phyloP scores from a whole-genome alignment of 2,888 invertebrate genomes.

The Limnephilus marmoratus region DNA sequence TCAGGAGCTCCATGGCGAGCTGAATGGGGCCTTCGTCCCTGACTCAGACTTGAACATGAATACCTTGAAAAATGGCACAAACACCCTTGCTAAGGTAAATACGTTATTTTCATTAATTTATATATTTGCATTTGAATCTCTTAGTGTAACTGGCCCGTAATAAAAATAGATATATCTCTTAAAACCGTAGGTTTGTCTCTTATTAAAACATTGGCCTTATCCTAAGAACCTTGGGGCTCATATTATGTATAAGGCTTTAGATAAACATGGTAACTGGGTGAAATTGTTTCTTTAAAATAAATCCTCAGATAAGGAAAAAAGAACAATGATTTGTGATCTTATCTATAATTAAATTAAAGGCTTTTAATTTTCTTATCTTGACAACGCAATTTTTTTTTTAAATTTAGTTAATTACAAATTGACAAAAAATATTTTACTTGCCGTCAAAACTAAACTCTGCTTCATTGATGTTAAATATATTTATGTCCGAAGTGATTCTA shows the following conservation, averaged over 20 bases:
- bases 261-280: not conserved
- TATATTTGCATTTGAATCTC: not conserved
- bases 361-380: not conserved
- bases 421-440: no score
- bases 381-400: not conserved
- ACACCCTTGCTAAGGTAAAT: constrained; percentile 6
- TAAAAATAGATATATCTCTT: not conserved
- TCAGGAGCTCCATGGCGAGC: constrained; percentile 54
- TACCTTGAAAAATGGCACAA: constrained; percentile 6
- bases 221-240: no score
- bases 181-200: not conserved
- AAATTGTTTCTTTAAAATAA: not conserved
- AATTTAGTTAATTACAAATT: no score
- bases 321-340: not conserved
- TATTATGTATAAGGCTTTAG: not conserved
- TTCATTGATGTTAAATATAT: no score
- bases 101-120: not conserved
- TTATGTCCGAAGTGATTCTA: no score
- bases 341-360: not conserved
- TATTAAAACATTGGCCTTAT: not conserved
- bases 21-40: constrained; percentile 53
- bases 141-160: no score
- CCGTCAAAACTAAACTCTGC: no score
- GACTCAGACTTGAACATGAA: constrained; percentile 52
- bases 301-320: not conserved